Base-by-base conservation (phyloP, 2,797 vertebrate genomes). In the Natrix natrix region DNA sequence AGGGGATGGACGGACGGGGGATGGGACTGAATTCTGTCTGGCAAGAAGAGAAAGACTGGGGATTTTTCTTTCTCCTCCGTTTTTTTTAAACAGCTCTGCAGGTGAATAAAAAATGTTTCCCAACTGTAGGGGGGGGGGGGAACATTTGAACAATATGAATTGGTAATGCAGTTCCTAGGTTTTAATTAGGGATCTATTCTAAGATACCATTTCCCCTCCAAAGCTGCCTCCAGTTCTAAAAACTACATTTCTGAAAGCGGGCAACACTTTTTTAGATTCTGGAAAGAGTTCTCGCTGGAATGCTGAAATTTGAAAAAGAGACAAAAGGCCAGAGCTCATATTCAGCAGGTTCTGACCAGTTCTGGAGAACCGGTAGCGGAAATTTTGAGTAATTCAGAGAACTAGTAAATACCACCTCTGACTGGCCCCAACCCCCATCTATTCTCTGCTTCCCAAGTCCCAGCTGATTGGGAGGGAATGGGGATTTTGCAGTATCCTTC, bases 111-210 rank as follows among this genome's bases (percentile, higher is more conserved):
- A 92, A 78, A 93, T 93, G 91, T 94, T 59, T 93, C 43, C 92
- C 92, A 95, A 96, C 95, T 97, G 92, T 37, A 95, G 32, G 90
- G 93, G 1, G 32, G 90, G 93, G 1, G 1, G 90, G 94, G 94
- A 95, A 74, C 5, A 63, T 94, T 92, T 93, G 95, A 97, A 95
- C 93, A 95, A 87, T 92, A 92, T 56, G 94, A 96, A 89, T 93
- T 94, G 94, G 94, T 95, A 92, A 90, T 86, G 93, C 89, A 92
- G 94, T 90, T 48, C 94, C 20, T 92, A 96, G n/a, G 86, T 95
- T 96, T 96, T 98, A 97, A 98, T 97, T 98, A 98, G 95, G 91
- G 94, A 95, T 93, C 94, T 93, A 95, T 26, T 43, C 83, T 93
- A 90, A 94, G 87, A 26, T 93, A 20, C 57, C 8, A 1, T 24